Percentiles rank a stretch among this genome's conserved stretches.
These are phyloP conservation scores for Pygathrix nemaeus DNA, from an alignment of 2,113 vertebrate species.

Conservation along the genomic window DNA sequence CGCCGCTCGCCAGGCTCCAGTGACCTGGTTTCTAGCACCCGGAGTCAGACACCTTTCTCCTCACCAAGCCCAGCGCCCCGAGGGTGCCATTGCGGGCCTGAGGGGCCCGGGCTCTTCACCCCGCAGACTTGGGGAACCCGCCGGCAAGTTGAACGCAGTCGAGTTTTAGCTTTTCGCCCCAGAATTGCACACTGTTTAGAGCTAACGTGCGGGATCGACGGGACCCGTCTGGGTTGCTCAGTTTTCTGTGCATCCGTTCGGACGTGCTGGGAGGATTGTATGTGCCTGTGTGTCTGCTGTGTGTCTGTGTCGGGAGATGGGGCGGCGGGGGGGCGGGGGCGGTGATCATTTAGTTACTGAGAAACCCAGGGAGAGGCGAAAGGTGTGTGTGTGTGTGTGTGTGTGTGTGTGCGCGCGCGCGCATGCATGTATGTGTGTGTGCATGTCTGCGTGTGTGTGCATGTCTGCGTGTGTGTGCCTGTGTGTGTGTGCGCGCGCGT, in stretches of 20 bases:
- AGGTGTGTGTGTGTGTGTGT: neutral
- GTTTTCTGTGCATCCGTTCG: neutral
- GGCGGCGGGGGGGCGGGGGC: neutral
- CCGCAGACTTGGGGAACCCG: neutral
- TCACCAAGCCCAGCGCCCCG: neutral
- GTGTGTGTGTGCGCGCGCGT: neutral
- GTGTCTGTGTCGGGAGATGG: neutral
- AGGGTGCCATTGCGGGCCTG: neutral
- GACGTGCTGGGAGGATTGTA: neutral
- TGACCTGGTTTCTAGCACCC: slow-evolving; percentile 69
- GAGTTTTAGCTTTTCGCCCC: neutral
- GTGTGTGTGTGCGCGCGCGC: neutral
- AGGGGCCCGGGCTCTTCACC: neutral
- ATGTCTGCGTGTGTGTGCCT: neutral
- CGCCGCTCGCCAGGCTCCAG: neutral
- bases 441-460: neutral
- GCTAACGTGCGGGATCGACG: neutral
- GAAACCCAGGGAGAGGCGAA: neutral
- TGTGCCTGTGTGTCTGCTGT: neutral
- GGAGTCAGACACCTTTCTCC: slow-evolving; percentile 37
- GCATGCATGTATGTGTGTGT: neutral
- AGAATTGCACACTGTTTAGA: neutral
- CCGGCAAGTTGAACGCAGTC: neutral
- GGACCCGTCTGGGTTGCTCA: neutral
- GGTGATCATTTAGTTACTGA: neutral